A percentile compares a stretch with the other conserved stretches of the same genome.
Conservation (phyloP, 2,113 vertebrate species). For the Lophotis ruficrista region DNA sequence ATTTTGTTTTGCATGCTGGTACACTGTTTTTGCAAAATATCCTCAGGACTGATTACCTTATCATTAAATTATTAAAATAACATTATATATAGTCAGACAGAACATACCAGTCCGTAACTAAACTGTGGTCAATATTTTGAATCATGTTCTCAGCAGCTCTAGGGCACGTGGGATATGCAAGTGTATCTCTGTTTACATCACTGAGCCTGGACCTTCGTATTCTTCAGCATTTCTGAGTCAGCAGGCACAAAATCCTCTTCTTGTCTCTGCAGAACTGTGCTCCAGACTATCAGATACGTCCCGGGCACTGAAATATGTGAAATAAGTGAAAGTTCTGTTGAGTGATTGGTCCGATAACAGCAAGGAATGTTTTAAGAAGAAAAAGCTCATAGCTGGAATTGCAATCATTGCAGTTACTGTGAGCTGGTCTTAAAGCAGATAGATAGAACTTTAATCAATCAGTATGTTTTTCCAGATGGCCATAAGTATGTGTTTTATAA, state of each 20-base stretch:
- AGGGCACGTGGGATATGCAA: background rate
- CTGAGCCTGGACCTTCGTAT: background rate
- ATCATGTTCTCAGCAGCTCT: background rate
- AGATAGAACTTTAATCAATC: slow-evolving; percentile 73
- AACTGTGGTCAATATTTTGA: background rate
- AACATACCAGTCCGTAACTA: background rate
- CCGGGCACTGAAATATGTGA: slow-evolving; percentile 50
- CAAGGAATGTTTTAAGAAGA: slow-evolving; percentile 55
- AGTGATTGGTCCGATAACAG: slow-evolving; percentile 58
- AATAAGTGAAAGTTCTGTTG: slow-evolving; percentile 67
- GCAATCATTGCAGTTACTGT: slow-evolving; percentile 67
- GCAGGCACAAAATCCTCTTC: slow-evolving; percentile 55
- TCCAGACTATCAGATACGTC: slow-evolving; percentile 50
- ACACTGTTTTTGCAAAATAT: background rate
- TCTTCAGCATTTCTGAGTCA: slow-evolving; percentile 66
- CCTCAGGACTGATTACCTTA: slow-evolving; percentile 17
- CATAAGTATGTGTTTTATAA: slow-evolving; percentile 57
- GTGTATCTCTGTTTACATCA: background rate
- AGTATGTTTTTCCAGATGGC: slow-evolving; percentile 72
- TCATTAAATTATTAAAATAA: slow-evolving; percentile 45
- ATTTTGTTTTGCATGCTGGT: background rate
- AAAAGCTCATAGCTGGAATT: slow-evolving; percentile 73
- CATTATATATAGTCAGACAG: slow-evolving; percentile 14
- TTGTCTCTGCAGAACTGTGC: slow-evolving; percentile 37
- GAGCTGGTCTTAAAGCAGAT: slow-evolving; percentile 63